Evolutionary conservation across 2,113 vertebrate species (phyloP), one percentile per base, ranked within the genome.

Genomic region (Neotragus pygmaeus): DNA sequence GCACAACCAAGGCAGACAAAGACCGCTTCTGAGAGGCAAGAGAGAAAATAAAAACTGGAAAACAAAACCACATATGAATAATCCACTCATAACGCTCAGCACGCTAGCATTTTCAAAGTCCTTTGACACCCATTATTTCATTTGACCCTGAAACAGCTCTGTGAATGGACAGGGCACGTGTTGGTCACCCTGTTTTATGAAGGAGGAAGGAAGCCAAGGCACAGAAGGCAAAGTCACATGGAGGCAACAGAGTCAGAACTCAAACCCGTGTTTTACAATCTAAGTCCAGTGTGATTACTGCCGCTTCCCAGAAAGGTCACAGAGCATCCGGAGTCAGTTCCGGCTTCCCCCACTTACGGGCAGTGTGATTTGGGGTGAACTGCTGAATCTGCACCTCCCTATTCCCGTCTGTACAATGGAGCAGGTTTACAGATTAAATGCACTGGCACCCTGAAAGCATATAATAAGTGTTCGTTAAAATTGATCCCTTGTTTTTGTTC

Each of bases 121-220:
- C 58, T 94, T 80, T 60, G 9, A 55, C 4, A 3, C 2, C 57
- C 90, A 28, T 58, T 21, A 1, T 13, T 15, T 88, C 30, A 45
- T 53, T 11, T 58, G 90, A 83, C 91, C 43, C 91, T 1, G 6
- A 36, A 51, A 78, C 51, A 17, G 23, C 60, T 62, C 7, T n/a
- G 9, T 82, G 28, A 60, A 83, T 30, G 62, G 90, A 51, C 28
- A n/a, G 47, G 9, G 33, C 53, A 84, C 1, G 1, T 36, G 84
- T 4, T 58, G 62, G 55, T 64, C 33, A n/a, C 8, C 66, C 57
- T 12, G 8, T 27, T 85, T 85, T n/a, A 95, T 45, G 88, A 96
- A 97, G 80, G 66, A 97, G 95, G 97, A 95, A 91, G 94, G 88
- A 94, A 94, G 39, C 87, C 11, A 91, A 82, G 57, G 60, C 87